Evolutionary conservation across 2,797 vertebrate species (phyloP).

Genomic region (Adelosebastes latens): DNA sequence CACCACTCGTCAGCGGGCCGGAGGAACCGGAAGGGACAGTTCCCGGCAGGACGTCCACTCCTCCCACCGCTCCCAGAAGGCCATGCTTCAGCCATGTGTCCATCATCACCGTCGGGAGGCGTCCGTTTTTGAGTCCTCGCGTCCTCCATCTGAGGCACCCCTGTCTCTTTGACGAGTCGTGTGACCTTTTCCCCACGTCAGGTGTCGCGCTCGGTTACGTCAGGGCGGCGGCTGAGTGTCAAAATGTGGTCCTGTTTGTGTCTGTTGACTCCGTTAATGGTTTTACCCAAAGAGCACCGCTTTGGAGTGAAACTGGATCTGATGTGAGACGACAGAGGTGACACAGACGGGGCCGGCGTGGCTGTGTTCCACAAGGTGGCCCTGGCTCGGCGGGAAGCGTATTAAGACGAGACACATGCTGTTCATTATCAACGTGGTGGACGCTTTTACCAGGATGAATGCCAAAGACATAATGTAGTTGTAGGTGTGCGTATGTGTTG

Average conservation of each 20-base stretch:
- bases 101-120: conserved; percentile 81
- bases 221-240: conserved; percentile 78
- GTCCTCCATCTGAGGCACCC: conserved; percentile 76
- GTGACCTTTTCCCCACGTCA: conserved; percentile 87
- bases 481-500: not conserved
- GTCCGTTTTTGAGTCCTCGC: conserved; percentile 77
- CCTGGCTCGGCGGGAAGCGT: conserved; percentile 39
- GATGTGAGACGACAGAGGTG: conserved; percentile 74
- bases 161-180: conserved; percentile 83
- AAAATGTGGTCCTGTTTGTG: conserved; percentile 76
- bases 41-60: conserved; percentile 80
- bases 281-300: conserved; percentile 80
- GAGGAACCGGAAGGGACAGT: conserved; percentile 83
- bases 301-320: conserved; percentile 75
- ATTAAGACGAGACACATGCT: conserved; percentile 52
- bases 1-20: conserved; percentile 71
- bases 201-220: conserved; percentile 82
- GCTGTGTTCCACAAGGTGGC: conserved; percentile 66
- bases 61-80: conserved; percentile 84
- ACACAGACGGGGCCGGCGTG: conserved; percentile 64
- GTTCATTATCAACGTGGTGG: conserved; percentile 46
- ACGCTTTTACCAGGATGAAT: conserved; percentile 38
- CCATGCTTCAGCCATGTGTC: conserved; percentile 84
- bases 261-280: conserved; percentile 77
- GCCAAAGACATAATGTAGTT: conserved; percentile 21